A percentile compares a stretch with the other conserved stretches of the same genome.
These are phyloP conservation scores for Drosophila robusta DNA, from an alignment of 2,888 invertebrate species.

Conservation along the genomic window DNA sequence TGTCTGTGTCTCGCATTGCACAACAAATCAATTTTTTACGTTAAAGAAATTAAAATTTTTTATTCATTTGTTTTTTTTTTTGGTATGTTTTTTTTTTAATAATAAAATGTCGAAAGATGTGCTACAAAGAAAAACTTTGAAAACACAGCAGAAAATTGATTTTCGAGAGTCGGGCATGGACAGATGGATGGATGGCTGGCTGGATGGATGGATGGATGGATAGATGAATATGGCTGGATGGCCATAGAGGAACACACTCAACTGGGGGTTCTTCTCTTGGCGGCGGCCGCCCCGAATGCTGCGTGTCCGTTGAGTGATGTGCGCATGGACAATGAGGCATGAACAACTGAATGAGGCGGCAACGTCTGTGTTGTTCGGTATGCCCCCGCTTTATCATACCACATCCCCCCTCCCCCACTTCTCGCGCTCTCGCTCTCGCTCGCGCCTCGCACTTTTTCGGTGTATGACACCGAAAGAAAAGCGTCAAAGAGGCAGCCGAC, in stretches of 20 bases:
- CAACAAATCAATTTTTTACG: conserved; percentile 63
- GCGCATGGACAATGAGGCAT: conserved; percentile 72
- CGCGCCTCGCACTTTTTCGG: conserved; percentile 9
- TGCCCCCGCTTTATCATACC: conserved; percentile 41
- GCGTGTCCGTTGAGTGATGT: conserved; percentile 69
- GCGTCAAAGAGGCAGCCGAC: conserved; percentile 67
- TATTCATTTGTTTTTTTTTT: conserved; percentile 22
- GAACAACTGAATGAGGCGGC: conserved; percentile 51
- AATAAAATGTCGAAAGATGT: conserved; percentile 57
- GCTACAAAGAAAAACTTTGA: conserved; percentile 51
- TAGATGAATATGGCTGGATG: conserved; percentile 45
- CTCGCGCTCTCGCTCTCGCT: too few species aligned
- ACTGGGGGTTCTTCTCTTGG: conserved; percentile 22
- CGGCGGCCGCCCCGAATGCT: conserved; percentile 22
- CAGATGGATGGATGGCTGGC: conserved; percentile 26
- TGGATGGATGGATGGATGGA: conserved; percentile 22
- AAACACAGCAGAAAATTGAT: conserved; percentile 61
- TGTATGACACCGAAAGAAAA: conserved; percentile 46
- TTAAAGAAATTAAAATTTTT: conserved; percentile 45
- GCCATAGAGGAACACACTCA: conserved; percentile 17
- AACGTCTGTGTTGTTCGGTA: conserved; percentile 34
- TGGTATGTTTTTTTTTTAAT: conserved; percentile 21
- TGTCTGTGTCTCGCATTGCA: conserved; percentile 43
- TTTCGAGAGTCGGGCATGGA: conserved; percentile 37
- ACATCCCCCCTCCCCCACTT: not conserved